A percentile compares a stretch with the other conserved stretches of the same genome.
Evolutionary conservation across 2,113 vertebrate genomes (phyloP).

Genomic region (Bos indicus): DNA sequence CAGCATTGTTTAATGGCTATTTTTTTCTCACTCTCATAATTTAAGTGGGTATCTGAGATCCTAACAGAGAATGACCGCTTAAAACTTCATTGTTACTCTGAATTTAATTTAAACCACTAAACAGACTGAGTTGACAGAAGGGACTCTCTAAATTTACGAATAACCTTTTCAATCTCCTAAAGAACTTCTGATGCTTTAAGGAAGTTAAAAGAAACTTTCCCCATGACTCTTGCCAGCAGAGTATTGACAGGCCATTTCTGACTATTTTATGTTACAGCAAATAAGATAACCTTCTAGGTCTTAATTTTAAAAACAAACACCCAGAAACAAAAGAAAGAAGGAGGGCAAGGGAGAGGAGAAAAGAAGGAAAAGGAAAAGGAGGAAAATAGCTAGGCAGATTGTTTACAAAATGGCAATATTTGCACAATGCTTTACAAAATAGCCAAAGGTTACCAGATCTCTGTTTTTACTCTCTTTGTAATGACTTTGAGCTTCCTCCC

Average conservation of each 20-base stretch:
- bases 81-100: not conserved
- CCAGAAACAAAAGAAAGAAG: not conserved
- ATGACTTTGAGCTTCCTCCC: not conserved
- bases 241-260: not conserved
- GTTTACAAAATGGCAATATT: not conserved
- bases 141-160: not conserved
- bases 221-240: not conserved
- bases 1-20: not conserved
- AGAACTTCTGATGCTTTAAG: not conserved
- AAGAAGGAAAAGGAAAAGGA: not conserved
- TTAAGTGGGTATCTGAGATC: not conserved
- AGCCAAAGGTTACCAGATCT: not conserved
- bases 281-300: not conserved
- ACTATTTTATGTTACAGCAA: not conserved
- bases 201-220: not conserved
- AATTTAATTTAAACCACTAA: not conserved
- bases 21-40: not conserved
- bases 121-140: not conserved
- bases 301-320: not conserved
- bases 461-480: not conserved
- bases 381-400: not conserved
- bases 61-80: not conserved
- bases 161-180: not conserved
- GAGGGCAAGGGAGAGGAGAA: not conserved
- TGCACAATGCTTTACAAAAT: not conserved